Evolutionary conservation across 1,140 invertebrate species (phyloP), one percentile per base, ranked within the genome.

Genomic region (Akabosia matsudoensis): DNA sequence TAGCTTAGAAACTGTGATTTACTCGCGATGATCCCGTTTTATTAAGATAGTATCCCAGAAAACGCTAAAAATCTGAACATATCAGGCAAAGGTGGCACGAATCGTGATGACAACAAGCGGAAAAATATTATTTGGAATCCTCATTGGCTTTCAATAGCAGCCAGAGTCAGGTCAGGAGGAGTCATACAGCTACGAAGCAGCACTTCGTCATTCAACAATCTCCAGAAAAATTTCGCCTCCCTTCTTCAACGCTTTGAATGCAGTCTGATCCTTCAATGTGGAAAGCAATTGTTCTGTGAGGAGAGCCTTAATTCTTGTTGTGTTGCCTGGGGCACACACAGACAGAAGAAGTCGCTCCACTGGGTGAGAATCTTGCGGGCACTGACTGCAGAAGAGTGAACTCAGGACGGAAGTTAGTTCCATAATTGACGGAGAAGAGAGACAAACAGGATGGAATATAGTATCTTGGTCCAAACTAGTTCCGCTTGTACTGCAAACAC

Each of bases 241-340:
- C 70, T 75, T 75, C 72, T 79, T 81, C 33, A 78, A 22, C 7
- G 75, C 78, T 34, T 70, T 67, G 70, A 81, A 81, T 37, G 80
- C 80, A 56, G 80, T 79, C 76, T 81, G 80, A 67, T 81, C 80
- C 71, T 79, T 81, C n/a, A 79, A 71, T n/a, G 80, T 81, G 18
- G 80, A 79, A 14, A 81, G 75, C 24, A 81, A 76, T 33, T 79
- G 80, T 37, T 81, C 80, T 14, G 76, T 81, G 45, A 81, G 76
- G 31, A 78, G 56, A 54, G 78, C 80, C 33, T 75, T 73, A 33
- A 81, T 77, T 3, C 78, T 34, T 13, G 74, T 33, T 30, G 26
- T 52, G 33, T 74, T 76, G 54, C 80, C 80, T 33, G 76, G 76
- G 1, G 76, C 56, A 28, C 73, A 54, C 1, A 81, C 80, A 33